Base-by-base conservation (phyloP, 2,888 invertebrate genomes). In the Andrena dorsata region DNA sequence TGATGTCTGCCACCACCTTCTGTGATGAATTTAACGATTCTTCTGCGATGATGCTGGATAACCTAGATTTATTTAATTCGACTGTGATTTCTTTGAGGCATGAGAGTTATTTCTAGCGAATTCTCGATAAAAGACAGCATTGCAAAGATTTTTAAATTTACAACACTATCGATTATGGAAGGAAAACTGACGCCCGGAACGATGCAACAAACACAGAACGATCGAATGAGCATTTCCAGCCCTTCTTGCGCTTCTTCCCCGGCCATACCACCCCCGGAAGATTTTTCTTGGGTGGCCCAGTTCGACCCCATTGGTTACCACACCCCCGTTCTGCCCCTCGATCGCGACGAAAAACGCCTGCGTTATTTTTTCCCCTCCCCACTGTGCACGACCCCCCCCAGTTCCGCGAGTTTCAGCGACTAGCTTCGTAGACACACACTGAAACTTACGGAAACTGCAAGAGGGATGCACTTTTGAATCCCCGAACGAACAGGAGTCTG, bases 261-360 rank as follows among this genome's bases (percentile, higher is more conserved):
- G 66, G 49, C 86, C 85, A 51, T 84, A 83, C 88, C 75, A 86
- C 85, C 82, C 78, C 81, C 87, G 80, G 84, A 89, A 91, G 90
- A 92, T 92, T 91, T 92, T 92, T 90, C 92, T 91, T 91, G 87
- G 87, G 86, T 92, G 91, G 92, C 91, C 92, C 91, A 92, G 90
- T 91, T 92, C 89, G 90, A 85, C 89, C 88, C 90, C 88, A 92
- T 92, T 92, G 91, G 92, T 91, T 91, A 91, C 90, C 88, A 88
- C 90, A 85, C 86, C 84, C 71, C 73, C 80, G 53, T 80, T 51
- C 76, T 56, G 66, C 72, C 84, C 85, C 86, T 84, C 88, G 86
- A 88, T 81, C 78, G 83, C 78, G 78, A 80, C 81, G 75, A 82
- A 78, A 71, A 83, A 83, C 82, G 70, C 30, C 69, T 63, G 77